Conservation (phyloP, 2,113 vertebrate genomes). For the Vombatus ursinus region DNA sequence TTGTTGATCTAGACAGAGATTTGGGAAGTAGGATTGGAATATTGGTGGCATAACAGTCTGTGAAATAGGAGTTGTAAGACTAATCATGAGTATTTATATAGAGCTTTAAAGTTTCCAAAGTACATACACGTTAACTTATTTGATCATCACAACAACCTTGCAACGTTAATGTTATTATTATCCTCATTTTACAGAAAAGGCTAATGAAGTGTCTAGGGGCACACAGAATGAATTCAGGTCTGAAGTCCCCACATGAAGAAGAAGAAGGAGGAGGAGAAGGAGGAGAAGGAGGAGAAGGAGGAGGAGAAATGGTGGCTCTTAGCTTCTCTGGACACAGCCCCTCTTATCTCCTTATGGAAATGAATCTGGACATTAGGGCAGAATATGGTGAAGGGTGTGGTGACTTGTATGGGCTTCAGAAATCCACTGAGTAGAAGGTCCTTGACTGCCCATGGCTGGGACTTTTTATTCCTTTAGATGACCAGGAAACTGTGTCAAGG, state of each 20-base stretch:
- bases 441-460: not conserved
- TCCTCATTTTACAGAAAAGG: not conserved
- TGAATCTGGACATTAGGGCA: not conserved
- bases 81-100: not conserved
- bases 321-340: not conserved
- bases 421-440: not conserved
- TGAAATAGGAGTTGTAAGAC: not conserved
- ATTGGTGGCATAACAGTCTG: not conserved
- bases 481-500: not conserved
- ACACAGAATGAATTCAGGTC: not conserved
- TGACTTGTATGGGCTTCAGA: not conserved
- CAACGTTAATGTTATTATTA: not conserved
- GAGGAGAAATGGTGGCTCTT: not conserved
- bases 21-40: not conserved
- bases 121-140: not conserved
- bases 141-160: not conserved
- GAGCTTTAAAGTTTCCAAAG: not conserved
- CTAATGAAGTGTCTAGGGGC: not conserved
- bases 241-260: not conserved
- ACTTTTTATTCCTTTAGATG: not conserved
- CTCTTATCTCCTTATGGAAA: not conserved
- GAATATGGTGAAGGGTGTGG: not conserved
- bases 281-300: too few species aligned
- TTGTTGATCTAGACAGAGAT: not conserved
- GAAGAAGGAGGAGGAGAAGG: not conserved